Evolutionary conservation across 1,140 invertebrate genomes (phyloP).

Genomic region (Bicyclus anynana): DNA sequence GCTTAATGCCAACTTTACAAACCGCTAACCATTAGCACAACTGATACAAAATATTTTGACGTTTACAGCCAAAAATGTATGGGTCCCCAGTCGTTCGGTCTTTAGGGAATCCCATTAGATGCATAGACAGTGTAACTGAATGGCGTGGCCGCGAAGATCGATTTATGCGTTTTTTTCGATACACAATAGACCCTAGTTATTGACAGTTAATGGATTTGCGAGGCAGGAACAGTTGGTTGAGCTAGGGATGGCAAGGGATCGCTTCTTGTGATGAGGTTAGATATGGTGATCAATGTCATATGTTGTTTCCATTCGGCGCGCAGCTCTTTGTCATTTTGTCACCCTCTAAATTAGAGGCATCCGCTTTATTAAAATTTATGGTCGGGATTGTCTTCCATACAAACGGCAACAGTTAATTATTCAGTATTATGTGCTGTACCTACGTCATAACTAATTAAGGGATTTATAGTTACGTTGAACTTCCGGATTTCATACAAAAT

Average conservation of each 20-base stretch:
- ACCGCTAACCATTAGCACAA: constrained; percentile 62
- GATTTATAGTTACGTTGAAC: background rate
- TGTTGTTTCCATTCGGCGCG: constrained; percentile 49
- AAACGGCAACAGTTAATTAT: background rate
- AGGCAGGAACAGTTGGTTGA: constrained; percentile 56
- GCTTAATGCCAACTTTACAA: constrained; percentile 58
- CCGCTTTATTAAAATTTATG: constrained; percentile 21
- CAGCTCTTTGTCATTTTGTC: constrained; percentile 19
- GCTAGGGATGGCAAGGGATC: constrained; percentile 42
- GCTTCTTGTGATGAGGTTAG: constrained; percentile 68
- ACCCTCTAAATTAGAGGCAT: constrained; percentile 23
- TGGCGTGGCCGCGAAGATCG: constrained; percentile 58
- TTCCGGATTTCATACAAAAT: background rate
- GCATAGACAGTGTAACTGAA: constrained; percentile 43
- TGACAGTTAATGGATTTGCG: constrained; percentile 62
- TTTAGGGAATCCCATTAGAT: constrained; percentile 56
- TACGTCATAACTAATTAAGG: background rate
- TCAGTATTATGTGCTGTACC: background rate
- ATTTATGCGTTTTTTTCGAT: constrained; percentile 65
- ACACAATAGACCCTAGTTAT: constrained; percentile 67
- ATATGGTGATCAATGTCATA: constrained; percentile 72
- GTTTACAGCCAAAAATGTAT: constrained; percentile 59
- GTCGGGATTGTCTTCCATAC: background rate
- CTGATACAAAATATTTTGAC: constrained; percentile 75
- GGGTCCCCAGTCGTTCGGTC: constrained; percentile 29